phyloP scores from a whole-genome alignment of 2,888 invertebrate genomes.

The Scelioninae gen. 2 region DNA sequence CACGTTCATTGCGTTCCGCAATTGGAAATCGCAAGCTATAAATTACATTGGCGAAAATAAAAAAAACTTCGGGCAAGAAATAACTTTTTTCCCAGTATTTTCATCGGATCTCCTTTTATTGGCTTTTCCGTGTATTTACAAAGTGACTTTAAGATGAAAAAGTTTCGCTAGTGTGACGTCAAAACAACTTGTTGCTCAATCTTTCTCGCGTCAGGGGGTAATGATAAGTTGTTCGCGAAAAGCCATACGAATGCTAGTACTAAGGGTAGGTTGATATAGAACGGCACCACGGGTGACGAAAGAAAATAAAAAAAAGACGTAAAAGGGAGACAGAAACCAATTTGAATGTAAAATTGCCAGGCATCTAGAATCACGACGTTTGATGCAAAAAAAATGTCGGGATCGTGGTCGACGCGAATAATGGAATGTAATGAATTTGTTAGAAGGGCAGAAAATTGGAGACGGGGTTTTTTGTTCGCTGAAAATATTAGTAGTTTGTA shows the following conservation, averaged over 20 bases:
- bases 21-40: not conserved
- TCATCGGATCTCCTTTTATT: conserved; percentile 18
- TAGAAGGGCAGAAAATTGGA: not conserved
- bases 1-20: not conserved
- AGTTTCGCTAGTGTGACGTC: conserved; percentile 48
- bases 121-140: not conserved
- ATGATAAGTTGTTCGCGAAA: conserved; percentile 58
- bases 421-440: conserved; percentile 2
- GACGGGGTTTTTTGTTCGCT: not conserved
- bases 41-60: not conserved
- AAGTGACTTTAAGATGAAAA: conserved; percentile 49
- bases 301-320: conserved; percentile 3
- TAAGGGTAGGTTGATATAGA: not conserved
- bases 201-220: conserved; percentile 54
- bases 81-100: conserved; percentile 12
- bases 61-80: not conserved
- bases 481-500: too few species aligned
- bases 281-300: conserved; percentile 4
- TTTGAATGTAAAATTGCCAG: conserved; percentile 32
- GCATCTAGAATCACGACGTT: conserved; percentile 8
- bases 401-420: conserved; percentile 2
- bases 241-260: conserved; percentile 41
- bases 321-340: conserved; percentile 16
- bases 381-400: conserved; percentile 4
- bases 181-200: conserved; percentile 64